Percentiles rank a stretch among this genome's conserved stretches.
phyloP scores from a whole-genome alignment of 1,140 invertebrate genomes.

The Bradysia coprophila region DNA sequence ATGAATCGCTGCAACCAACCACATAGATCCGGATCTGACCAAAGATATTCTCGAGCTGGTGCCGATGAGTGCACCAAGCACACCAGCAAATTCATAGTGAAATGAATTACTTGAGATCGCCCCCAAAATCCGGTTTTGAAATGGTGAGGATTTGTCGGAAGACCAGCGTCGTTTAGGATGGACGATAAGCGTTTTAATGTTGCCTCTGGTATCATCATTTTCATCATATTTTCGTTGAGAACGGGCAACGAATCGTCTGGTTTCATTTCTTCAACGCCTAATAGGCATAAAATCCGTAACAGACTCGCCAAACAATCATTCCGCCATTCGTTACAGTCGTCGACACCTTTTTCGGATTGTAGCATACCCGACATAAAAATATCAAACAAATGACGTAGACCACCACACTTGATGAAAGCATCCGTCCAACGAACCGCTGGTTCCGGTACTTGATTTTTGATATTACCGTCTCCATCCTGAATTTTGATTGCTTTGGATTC shows the following conservation, averaged over 20 bases:
- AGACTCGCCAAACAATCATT: slow-evolving; percentile 82
- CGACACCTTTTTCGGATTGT: slow-evolving; percentile 35
- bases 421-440: slow-evolving; percentile 38
- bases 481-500: slow-evolving; percentile 2
- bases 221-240: slow-evolving; percentile 51
- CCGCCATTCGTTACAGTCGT: slow-evolving; percentile 73
- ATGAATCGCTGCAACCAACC: slow-evolving; percentile 57
- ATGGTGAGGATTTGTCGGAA: slow-evolving; percentile 50
- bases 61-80: slow-evolving; percentile 67
- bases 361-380: slow-evolving; percentile 74
- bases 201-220: slow-evolving; percentile 63
- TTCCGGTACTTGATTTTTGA: slow-evolving; percentile 4
- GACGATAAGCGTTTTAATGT: slow-evolving; percentile 68
- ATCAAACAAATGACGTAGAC: slow-evolving; percentile 70
- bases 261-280: slow-evolving; percentile 50
- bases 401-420: slow-evolving; percentile 69
- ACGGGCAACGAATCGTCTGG: slow-evolving; percentile 41
- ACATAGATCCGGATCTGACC: slow-evolving; percentile 42
- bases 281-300: slow-evolving; percentile 53
- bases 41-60: slow-evolving; percentile 40
- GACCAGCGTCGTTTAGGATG: slow-evolving; percentile 70
- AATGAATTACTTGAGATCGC: slow-evolving; percentile 65
- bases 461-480: background rate
- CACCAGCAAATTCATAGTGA: slow-evolving; percentile 60
- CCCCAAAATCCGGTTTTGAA: slow-evolving; percentile 80